phyloP scores from a whole-genome alignment of 2,113 vertebrate genomes.

The Desmodus rotundus region DNA sequence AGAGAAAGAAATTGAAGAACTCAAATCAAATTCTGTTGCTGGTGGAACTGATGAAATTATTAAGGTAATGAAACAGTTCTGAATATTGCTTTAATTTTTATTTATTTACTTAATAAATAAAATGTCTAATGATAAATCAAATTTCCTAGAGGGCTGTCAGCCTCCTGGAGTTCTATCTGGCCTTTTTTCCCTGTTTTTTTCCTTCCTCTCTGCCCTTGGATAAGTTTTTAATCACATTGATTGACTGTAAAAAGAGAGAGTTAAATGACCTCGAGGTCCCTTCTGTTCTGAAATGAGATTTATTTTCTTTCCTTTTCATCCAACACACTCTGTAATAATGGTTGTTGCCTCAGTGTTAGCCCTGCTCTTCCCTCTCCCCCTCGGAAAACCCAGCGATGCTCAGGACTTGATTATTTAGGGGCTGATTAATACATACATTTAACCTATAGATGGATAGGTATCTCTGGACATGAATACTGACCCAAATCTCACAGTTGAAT shows the following conservation, averaged over 20 bases:
- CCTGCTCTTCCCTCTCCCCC: not conserved
- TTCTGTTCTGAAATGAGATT: not conserved
- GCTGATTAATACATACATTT: not conserved
- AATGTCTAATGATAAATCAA: not conserved
- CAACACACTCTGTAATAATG: not conserved
- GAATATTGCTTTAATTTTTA: not conserved
- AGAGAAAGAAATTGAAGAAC: constrained; percentile 89
- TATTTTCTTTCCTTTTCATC: not conserved
- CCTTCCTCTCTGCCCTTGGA: not conserved
- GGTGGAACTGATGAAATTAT: constrained; percentile 85
- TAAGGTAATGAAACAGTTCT: constrained; percentile 83
- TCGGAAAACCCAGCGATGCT: not conserved
- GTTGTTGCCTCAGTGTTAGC: not conserved
- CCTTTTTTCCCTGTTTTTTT: not conserved
- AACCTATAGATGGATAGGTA: not conserved
- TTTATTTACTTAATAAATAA: not conserved
- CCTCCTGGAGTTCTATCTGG: not conserved
- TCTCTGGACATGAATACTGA: not conserved
- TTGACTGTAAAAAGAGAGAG: not conserved
- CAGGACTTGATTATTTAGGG: not conserved
- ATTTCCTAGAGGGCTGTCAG: not conserved
- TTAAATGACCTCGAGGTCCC: not conserved
- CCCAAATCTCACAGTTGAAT: not conserved
- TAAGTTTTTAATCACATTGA: not conserved
- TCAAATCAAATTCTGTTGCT: constrained; percentile 81